These are phyloP conservation scores for Xiphophorus birchmanni DNA, from an alignment of 2,797 vertebrate genomes.

Conservation along the genomic window DNA sequence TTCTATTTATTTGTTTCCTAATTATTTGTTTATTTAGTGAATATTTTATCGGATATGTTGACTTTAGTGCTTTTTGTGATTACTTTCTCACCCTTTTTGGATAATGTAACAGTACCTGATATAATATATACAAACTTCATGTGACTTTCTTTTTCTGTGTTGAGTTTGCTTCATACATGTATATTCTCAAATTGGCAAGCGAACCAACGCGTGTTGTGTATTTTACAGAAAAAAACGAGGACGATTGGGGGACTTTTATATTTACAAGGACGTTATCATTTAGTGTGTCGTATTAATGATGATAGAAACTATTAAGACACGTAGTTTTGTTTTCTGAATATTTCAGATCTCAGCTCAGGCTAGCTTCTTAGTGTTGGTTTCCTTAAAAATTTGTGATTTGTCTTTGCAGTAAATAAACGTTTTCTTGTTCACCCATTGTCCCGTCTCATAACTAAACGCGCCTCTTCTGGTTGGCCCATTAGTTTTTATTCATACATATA, in stretches of 20 bases:
- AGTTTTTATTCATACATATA: constrained; percentile 67
- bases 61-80: constrained; percentile 89
- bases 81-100: constrained; percentile 73
- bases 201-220: constrained; percentile 97
- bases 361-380: constrained; percentile 99
- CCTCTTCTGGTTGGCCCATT: constrained; percentile 45
- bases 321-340: constrained; percentile 99
- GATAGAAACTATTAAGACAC: constrained; percentile 99
- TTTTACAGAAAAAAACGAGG: constrained; percentile 88
- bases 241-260: constrained; percentile 98
- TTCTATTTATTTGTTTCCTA: constrained; percentile 90
- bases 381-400: constrained; percentile 99
- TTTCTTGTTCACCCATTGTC: constrained; percentile 90
- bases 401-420: constrained; percentile 99
- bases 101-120: constrained; percentile 97
- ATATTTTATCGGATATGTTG: constrained; percentile 93
- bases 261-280: constrained; percentile 99
- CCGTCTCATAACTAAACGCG: constrained; percentile 14
- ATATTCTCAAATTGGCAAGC: constrained; percentile 94
- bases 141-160: constrained; percentile 89
- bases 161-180: constrained; percentile 90
- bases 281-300: constrained; percentile 99
- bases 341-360: constrained; percentile 99
- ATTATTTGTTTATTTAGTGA: constrained; percentile 91
- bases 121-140: constrained; percentile 92